phyloP scores from a whole-genome alignment of 2,797 vertebrate genomes.

The Holocentrus rufus region DNA sequence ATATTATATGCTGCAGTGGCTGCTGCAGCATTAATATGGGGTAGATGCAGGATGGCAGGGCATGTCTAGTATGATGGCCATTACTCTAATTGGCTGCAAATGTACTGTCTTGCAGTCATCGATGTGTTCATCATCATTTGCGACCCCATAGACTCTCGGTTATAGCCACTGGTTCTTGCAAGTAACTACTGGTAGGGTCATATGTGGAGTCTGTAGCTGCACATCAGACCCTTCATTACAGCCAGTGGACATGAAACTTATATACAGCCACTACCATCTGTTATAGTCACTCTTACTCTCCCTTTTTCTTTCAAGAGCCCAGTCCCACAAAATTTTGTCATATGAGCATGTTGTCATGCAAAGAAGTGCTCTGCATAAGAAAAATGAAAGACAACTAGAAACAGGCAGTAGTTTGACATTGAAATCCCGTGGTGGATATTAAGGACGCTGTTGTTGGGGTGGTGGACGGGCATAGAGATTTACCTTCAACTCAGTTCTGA shows the following conservation, averaged over 20 bases:
- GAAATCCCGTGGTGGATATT: neutral
- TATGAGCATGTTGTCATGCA: conserved; percentile 31
- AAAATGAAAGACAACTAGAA: neutral
- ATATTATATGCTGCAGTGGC: neutral
- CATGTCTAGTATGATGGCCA: neutral
- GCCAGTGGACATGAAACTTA: conserved; percentile 13
- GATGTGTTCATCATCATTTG: conserved; percentile 13
- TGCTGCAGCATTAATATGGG: neutral
- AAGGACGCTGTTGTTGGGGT: conserved; percentile 14
- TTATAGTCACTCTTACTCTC: neutral
- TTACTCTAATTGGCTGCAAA: neutral
- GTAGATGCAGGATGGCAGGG: neutral
- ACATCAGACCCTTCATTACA: conserved; percentile 28
- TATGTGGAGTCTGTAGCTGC: conserved; percentile 9
- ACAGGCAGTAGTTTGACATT: neutral
- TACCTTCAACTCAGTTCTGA: conserved; percentile 11
- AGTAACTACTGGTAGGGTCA: conserved; percentile 7
- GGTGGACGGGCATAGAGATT: conserved; percentile 36
- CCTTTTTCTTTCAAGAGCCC: neutral
- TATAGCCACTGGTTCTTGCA: neutral
- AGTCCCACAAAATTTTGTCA: neutral
- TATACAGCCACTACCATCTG: conserved; percentile 24
- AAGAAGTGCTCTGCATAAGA: conserved; percentile 6
- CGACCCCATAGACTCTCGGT: neutral
- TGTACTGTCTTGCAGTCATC: neutral